Percentiles rank a stretch among this genome's conserved stretches.
These are phyloP conservation scores for Nycticorax nycticorax DNA, from an alignment of 2,113 vertebrate genomes.

Conservation along the genomic window DNA sequence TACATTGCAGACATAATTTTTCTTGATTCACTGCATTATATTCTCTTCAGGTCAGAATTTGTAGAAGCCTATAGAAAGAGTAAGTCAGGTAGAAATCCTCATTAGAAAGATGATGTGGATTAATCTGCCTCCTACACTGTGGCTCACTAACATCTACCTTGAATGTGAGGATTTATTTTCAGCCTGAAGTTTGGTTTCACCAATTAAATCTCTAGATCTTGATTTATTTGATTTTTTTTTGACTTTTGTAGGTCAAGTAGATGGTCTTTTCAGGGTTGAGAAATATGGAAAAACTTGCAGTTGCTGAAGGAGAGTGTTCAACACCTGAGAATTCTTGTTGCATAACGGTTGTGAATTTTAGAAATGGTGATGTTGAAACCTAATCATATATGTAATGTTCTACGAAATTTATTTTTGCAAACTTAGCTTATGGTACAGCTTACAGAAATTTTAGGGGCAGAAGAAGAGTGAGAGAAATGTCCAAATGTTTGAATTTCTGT, in stretches of 20 bases:
- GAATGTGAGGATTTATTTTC: not conserved
- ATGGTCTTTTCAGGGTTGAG: not conserved
- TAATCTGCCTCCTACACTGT: not conserved
- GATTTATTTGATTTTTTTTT: not conserved
- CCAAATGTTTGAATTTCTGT: not conserved
- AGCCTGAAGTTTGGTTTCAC: not conserved
- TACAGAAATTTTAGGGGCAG: not conserved
- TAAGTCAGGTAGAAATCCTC: not conserved
- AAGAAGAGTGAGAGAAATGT: not conserved
- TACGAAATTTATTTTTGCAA: no score
- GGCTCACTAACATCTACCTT: not conserved
- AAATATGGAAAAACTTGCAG: not conserved
- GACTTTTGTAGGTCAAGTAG: not conserved
- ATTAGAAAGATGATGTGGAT: not conserved
- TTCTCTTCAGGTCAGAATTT: not conserved
- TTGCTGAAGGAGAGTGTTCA: not conserved
- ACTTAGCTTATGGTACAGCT: not conserved
- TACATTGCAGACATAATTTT: not conserved
- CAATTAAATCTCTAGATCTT: not conserved
- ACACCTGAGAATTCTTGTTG: not conserved
- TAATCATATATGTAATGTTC: no score
- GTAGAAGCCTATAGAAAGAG: not conserved
- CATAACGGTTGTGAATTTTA: not conserved
- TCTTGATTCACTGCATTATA: not conserved
- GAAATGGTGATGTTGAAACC: not conserved